Conservation (phyloP, 1,140 invertebrate genomes). For the Rhopalosiphum maidis region DNA sequence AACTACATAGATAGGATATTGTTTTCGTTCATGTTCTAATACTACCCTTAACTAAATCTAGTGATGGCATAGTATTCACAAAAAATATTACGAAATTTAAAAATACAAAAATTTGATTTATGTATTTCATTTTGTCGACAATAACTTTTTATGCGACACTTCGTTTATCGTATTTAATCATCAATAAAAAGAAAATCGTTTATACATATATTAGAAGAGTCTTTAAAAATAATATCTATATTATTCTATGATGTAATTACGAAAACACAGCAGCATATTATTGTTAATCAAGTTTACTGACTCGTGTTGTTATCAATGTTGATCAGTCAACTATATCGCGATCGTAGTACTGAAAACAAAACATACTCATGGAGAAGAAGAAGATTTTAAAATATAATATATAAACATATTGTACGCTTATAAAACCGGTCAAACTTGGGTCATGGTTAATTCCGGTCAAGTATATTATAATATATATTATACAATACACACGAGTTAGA, state of each 20-base stretch:
- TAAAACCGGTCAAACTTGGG: neutral
- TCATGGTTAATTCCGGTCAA: conserved; percentile 54
- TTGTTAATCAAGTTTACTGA: neutral
- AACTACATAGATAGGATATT: no score
- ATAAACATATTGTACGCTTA: neutral
- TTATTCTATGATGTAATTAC: neutral
- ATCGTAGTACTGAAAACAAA: neutral
- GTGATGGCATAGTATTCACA: no score
- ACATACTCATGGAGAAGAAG: neutral
- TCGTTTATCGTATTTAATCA: no score
- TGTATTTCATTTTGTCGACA: no score
- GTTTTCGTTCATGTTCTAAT: no score
- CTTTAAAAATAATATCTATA: neutral
- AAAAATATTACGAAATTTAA: no score
- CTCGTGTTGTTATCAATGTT: neutral
- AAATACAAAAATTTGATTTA: no score
- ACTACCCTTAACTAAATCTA: no score
- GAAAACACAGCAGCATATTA: neutral
- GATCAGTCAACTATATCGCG: neutral
- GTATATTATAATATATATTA: neutral
- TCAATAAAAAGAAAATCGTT: no score
- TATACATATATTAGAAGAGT: no score
- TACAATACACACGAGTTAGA: neutral
- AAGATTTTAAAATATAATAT: neutral
- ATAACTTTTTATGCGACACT: no score